These are phyloP conservation scores for Prionailurus viverrinus DNA, from an alignment of 2,113 vertebrate genomes.

Conservation along the genomic window DNA sequence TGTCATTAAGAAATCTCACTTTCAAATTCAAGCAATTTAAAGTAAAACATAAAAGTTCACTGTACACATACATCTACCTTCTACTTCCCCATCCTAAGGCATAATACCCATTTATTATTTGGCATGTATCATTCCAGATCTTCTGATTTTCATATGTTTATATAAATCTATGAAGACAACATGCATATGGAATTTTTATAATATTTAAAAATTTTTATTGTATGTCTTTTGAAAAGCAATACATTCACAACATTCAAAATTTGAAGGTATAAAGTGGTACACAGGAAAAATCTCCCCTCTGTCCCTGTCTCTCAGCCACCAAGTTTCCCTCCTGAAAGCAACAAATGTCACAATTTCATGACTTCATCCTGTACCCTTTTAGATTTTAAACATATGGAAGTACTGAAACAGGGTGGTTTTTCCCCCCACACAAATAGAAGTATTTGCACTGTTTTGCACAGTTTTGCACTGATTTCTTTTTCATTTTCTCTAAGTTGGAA, in stretches of 20 bases:
- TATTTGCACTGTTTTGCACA: background rate
- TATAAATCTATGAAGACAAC: background rate
- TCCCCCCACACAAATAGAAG: background rate
- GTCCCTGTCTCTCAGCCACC: background rate
- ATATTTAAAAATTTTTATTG: background rate
- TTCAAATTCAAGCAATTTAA: constrained; percentile 58
- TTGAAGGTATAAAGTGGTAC: background rate
- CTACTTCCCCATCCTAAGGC: background rate
- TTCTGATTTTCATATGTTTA: background rate
- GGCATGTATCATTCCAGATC: background rate
- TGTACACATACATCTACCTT: background rate
- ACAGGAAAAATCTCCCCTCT: background rate
- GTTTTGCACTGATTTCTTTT: constrained; percentile 29
- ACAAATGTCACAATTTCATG: background rate
- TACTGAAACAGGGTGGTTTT: background rate
- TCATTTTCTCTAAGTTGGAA: constrained; percentile 39
- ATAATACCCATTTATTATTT: background rate
- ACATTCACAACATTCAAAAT: constrained; percentile 17
- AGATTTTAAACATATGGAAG: constrained; percentile 17
- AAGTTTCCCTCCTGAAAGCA: background rate
- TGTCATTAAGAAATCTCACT: constrained; percentile 1
- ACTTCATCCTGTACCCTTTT: constrained; percentile 6
- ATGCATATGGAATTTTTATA: background rate
- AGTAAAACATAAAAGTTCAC: constrained; percentile 35
- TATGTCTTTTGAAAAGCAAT: constrained; percentile 51